These are phyloP conservation scores for Mionectes macconnelli DNA, from an alignment of 2,113 vertebrate species.

Conservation along the genomic window DNA sequence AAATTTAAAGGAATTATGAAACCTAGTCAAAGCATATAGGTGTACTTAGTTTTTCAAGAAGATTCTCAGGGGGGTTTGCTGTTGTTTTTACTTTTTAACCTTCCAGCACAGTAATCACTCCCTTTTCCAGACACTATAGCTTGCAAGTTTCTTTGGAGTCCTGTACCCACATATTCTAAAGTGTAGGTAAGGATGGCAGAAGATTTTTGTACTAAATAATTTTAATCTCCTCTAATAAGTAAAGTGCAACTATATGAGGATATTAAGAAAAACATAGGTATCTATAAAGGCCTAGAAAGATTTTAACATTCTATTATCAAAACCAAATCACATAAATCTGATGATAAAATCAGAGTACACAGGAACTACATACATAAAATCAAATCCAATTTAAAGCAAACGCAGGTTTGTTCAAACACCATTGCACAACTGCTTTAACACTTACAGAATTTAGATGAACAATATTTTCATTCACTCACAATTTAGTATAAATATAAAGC, in stretches of 20 bases:
- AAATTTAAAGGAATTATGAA: background rate
- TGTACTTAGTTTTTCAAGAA: background rate
- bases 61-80: background rate
- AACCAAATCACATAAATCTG: conserved; percentile 29
- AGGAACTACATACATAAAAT: conserved; percentile 53
- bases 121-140: background rate
- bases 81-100: background rate
- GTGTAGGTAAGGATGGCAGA: background rate
- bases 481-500: conserved; percentile 83
- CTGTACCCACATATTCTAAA: background rate
- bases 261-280: conserved; percentile 15
- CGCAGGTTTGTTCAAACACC: conserved; percentile 22
- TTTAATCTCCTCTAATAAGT: background rate
- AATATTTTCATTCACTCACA: conserved; percentile 77
- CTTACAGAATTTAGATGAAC: conserved; percentile 74
- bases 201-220: background rate
- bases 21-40: background rate
- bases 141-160: background rate
- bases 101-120: background rate
- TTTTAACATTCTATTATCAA: background rate
- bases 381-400: conserved; percentile 73
- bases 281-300: background rate
- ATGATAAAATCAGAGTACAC: conserved; percentile 55
- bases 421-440: conserved; percentile 56
- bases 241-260: background rate